Evolutionary conservation across 2,888 invertebrate species (phyloP), one percentile per base, ranked within the genome.

Genomic region (Nomada ruficornis): DNA sequence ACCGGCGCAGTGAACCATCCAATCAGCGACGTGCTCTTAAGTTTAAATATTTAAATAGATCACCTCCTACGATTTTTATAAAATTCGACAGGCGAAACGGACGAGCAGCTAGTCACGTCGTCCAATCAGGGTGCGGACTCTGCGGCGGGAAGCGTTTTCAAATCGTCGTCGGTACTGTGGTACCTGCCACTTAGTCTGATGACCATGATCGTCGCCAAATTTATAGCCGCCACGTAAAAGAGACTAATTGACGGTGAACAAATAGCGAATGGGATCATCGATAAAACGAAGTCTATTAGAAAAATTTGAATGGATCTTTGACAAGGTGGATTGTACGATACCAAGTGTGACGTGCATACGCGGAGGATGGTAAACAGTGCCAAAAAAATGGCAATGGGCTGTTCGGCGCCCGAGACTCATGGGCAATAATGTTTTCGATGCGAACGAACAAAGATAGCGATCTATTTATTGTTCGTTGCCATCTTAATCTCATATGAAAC

Each of bases 71-170:
- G 86, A 84, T 68, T 82, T 77, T 50, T 77, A 69, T 78, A 73
- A 70, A 85, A 86, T 79, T 88, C 86, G 82, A 86, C 89, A 92
- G 92, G 91, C 87, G 90, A 87, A 62, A 91, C 90, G 79, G 92
- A 92, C 77, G 92, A 92, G 77, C 89, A 91, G 80, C 88, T 92
- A 52, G 91, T 89, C 59, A 92, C 92, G 71, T 90, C 92, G 9
- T 86, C 89, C 67, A 90, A 91, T 82, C 90, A 89, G 69, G 86
- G 78, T 10, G 80, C 76, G 62, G 78, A 81, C 63, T 86, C 87
- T 11, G 89, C 79, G 60, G 77, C 74, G 60, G 69, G 23, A 57
- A 71, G 26, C 52, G 54, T 64, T 72, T 64, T 84, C 69, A 20
- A 57, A 63, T 44, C 55, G 52, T 54, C 42, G 13, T 70, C 83